Percentiles rank a stretch among this genome's conserved stretches.
Evolutionary conservation across 1,140 invertebrate species (phyloP).

Genomic region (Bombus terrestris): DNA sequence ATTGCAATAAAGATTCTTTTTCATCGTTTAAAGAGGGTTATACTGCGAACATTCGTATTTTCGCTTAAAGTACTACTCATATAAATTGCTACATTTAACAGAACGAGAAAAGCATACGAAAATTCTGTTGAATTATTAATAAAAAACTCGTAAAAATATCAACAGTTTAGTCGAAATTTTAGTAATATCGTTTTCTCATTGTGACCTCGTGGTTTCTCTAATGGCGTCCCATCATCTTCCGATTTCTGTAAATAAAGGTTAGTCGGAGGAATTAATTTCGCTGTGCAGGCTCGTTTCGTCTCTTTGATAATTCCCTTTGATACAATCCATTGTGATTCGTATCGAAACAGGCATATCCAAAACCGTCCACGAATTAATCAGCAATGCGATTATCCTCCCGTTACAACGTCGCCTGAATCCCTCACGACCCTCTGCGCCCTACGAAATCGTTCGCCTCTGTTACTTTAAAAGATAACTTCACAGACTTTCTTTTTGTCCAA

Average conservation of each 20-base stretch:
- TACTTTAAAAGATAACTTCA: not conserved
- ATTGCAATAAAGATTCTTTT: conserved; percentile 20
- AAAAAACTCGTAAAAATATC: no score
- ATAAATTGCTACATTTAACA: not conserved
- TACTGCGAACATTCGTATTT: not conserved
- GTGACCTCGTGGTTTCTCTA: no score
- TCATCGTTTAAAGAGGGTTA: not conserved
- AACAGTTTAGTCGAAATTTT: no score
- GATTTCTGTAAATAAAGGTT: conserved; percentile 9
- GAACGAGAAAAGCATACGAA: no score
- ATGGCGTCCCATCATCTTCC: not conserved
- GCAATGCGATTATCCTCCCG: conserved; percentile 32
- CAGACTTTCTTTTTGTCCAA: not conserved
- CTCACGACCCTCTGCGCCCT: not conserved
- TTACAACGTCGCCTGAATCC: conserved; percentile 1
- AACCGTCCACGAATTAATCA: conserved; percentile 35
- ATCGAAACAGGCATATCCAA: conserved; percentile 23
- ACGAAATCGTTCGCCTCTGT: not conserved
- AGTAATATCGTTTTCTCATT: no score
- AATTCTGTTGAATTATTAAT: no score
- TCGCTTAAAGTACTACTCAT: not conserved
- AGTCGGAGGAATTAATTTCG: no score
- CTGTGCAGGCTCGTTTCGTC: not conserved
- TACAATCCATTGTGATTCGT: conserved; percentile 32
- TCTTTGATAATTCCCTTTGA: conserved; percentile 34